Evolutionary conservation across 2,113 vertebrate species (phyloP).

Genomic region (Circaetus gallicus): DNA sequence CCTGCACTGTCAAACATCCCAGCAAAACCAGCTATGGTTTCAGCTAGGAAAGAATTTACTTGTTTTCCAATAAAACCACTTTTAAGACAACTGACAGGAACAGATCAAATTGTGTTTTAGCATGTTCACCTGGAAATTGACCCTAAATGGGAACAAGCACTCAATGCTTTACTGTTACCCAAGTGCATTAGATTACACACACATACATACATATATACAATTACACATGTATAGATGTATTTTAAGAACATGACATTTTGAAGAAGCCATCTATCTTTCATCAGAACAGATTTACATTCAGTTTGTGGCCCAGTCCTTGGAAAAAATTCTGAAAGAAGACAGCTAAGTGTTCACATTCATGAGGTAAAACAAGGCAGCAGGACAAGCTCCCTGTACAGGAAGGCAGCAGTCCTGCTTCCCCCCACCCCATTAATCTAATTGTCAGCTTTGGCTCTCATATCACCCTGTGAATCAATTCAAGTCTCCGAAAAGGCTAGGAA

Average conservation of each 20-base stretch:
- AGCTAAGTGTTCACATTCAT: neutral
- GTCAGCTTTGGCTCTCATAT: neutral
- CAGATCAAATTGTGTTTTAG: neutral
- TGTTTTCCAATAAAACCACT: neutral
- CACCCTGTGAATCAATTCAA: neutral
- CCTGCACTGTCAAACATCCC: neutral
- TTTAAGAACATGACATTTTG: slow-evolving; percentile 64
- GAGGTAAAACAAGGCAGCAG: neutral
- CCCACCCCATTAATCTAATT: neutral
- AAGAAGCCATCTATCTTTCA: slow-evolving; percentile 60
- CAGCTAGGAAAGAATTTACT: neutral
- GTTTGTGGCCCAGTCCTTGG: slow-evolving; percentile 29
- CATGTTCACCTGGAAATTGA: neutral
- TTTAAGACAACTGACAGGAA: neutral
- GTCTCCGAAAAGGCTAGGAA: neutral
- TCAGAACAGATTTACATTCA: slow-evolving; percentile 47
- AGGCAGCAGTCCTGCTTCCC: neutral
- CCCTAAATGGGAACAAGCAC: neutral
- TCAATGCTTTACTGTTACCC: neutral
- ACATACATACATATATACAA: slow-evolving; percentile 36
- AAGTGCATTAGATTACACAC: slow-evolving; percentile 52
- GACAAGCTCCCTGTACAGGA: neutral
- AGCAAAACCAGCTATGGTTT: neutral
- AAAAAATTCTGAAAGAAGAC: slow-evolving; percentile 36
- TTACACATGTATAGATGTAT: slow-evolving; percentile 53